Base-by-base conservation (phyloP, 2,888 invertebrate species). In the Podabrus alpinus region DNA sequence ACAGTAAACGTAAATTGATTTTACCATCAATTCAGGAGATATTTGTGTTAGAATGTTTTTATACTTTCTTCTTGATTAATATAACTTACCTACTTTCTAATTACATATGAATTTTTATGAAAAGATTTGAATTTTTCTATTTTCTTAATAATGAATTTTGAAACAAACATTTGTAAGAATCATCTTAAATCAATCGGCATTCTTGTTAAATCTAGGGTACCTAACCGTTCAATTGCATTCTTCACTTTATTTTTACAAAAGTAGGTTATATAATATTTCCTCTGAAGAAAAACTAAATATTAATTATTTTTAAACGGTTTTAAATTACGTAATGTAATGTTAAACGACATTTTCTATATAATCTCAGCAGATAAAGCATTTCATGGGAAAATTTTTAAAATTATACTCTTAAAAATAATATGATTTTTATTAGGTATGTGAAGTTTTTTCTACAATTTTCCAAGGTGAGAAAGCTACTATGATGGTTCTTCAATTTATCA, bases 61-160 rank as follows among this genome's bases (percentile, higher is more conserved):
- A 64, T 64, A 64, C 62, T 64, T 64, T 64, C 62, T 64, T 64
- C 19, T 64, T 64, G 62, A 64, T 19, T 64, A 64, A 64, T 64
- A 19, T 64, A 64, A 21, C 62, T 64, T 64, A 21, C 62, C 62
- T 64, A 64, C 62, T 64, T 64, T 64, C 62, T 64, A 64, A 64
- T 15, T 64, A 64, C 17, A 64, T 17, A 21, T 64, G 21, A 64
- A 64, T 64, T 64, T 64, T 64, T 17, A 19, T 64, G 21, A 64
- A 64, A 64, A 19, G 62, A 19, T 64, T 64, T 64, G 9, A 21
- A 21, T 21, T 64, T 19, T 64, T 11, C 13, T 7, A 64, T 64
- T 64, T 17, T 64, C 21, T n/a, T 19, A 61, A 19, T 64, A 64
- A 64, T 9, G 15, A 64, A 64, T 19, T 64, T 64, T 19, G 21